phyloP scores from a whole-genome alignment of 2,797 vertebrate genomes.

The Salmo trutta region DNA sequence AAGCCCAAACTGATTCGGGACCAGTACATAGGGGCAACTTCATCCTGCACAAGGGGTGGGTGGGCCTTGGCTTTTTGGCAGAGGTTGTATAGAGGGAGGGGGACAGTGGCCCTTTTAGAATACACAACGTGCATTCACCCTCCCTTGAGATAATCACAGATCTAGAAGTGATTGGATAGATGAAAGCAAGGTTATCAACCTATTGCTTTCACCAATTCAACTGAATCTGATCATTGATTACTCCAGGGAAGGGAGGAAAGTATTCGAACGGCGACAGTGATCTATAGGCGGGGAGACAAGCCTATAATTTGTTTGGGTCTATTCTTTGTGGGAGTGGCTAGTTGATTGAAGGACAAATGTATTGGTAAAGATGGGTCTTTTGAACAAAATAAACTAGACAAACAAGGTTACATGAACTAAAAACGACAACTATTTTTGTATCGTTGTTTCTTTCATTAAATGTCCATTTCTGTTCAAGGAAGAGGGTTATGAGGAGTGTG shows the following conservation, averaged over 20 bases:
- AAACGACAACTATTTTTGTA: neutral
- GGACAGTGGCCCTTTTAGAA: neutral
- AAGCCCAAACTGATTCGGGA: slow-evolving; percentile 24
- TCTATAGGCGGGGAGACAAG: slow-evolving; percentile 1
- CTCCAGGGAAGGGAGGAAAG: neutral
- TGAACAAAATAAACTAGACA: neutral
- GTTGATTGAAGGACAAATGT: slow-evolving; percentile 5
- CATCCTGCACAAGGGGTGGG: slow-evolving; percentile 12
- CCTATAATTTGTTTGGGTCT: slow-evolving; percentile 36
- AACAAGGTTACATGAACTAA: neutral
- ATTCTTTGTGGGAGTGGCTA: neutral
- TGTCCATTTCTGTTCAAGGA: slow-evolving; percentile 17
- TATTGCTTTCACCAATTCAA: neutral
- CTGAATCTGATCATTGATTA: neutral
- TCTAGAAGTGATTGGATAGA: neutral
- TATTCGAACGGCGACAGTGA: neutral
- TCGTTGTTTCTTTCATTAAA: neutral
- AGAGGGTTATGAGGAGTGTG: slow-evolving; percentile 5
- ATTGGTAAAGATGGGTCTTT: slow-evolving; percentile 2
- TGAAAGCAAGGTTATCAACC: neutral
- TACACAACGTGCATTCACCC: neutral
- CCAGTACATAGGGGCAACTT: slow-evolving; percentile 41
- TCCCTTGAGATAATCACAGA: neutral
- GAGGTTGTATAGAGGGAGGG: neutral
- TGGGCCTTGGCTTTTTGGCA: slow-evolving; percentile 20